Base-by-base conservation (phyloP, 2,888 invertebrate genomes). In the Calliopum simillimum region DNA sequence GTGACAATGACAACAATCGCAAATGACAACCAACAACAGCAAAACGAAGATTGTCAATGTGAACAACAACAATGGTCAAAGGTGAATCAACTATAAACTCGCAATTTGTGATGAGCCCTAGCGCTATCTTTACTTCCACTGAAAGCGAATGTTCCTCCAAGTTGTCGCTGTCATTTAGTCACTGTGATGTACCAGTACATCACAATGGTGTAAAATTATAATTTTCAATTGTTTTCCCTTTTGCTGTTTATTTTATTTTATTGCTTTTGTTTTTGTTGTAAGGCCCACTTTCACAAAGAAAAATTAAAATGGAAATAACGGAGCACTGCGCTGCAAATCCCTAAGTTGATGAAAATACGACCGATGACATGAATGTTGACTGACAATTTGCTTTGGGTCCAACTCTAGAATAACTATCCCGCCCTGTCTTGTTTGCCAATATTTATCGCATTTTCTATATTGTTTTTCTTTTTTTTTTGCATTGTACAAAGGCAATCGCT, bases 61-160 rank as follows among this genome's bases (percentile, higher is more conserved):
- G 8, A 3, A n/a, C 33, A 33, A 21, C 21, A 55, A 33, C 66
- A 43, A 47, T 33, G 67, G 58, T 67, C 67, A 47, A 25, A 67
- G 67, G 44, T 67, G 49, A 59, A 25, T 58, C 58, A 67, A 67
- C 67, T 66, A 55, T 55, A 21, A 55, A 44, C 55, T 55, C 55
- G 43, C 11, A 41, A 41, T 14, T 11, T 16, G 13, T 53, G 53
- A 23, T 53, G 19, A n/a, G 19, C 21, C 12, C 3, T n/a, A n/a
- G n/a, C n/a, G n/a, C n/a, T n/a, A n/a, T n/a, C n/a, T n/a, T n/a
- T n/a, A n/a, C n/a, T n/a, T n/a, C n/a, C n/a, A n/a, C n/a, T n/a
- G n/a, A n/a, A n/a, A n/a, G n/a, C n/a, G n/a, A n/a, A 21, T 1
- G 11, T 53, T 1, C 53, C 16, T n/a, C 56, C 33, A 23, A 23